phyloP scores from a whole-genome alignment of 2,888 invertebrate genomes.

The Standfussiana lucernea region DNA sequence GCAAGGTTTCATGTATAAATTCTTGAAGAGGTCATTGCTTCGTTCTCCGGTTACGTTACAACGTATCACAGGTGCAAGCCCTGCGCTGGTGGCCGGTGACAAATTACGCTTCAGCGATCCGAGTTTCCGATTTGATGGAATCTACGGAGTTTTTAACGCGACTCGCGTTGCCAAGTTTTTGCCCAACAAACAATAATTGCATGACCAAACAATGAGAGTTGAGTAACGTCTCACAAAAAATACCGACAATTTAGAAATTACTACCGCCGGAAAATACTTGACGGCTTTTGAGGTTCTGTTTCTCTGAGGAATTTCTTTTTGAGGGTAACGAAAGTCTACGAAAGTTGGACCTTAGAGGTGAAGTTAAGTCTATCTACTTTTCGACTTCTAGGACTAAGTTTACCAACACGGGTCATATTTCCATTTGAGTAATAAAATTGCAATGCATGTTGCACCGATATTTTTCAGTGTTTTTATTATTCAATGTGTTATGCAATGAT shows the following conservation, averaged over 20 bases:
- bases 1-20: conserved; percentile 24
- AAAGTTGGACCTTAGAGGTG: neutral
- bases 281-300: conserved; percentile 37
- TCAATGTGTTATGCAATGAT: neutral
- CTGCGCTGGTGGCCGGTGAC: conserved; percentile 63
- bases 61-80: conserved; percentile 52
- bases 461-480: neutral
- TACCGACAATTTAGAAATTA: conserved; percentile 59
- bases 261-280: conserved; percentile 56
- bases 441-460: neutral
- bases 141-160: conserved; percentile 63
- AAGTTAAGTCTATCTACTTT: neutral
- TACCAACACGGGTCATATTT: too few relatives aligned
- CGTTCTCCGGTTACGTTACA: conserved; percentile 51
- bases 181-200: conserved; percentile 59
- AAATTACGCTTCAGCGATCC: conserved; percentile 71
- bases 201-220: conserved; percentile 65
- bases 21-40: conserved; percentile 7
- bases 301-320: conserved; percentile 14
- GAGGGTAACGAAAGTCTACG: neutral
- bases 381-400: neutral
- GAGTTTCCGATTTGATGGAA: conserved; percentile 74
- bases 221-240: conserved; percentile 65
- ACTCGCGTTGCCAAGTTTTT: conserved; percentile 65
- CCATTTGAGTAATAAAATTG: neutral